Evolutionary conservation across 2,113 vertebrate species (phyloP).

Genomic region (Phaethon lepturus): DNA sequence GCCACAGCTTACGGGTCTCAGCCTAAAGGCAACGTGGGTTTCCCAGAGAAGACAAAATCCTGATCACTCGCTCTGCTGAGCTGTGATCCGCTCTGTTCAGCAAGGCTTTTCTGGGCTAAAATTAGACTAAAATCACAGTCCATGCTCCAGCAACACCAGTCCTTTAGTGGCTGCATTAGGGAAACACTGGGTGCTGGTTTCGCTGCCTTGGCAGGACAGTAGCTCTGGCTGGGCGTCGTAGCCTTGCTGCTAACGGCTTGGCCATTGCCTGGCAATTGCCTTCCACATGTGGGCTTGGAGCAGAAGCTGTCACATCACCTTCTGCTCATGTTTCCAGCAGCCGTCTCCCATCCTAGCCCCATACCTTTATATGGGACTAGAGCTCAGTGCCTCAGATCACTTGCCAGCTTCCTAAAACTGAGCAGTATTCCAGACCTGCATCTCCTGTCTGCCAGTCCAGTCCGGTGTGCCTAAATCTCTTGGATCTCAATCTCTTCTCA

Average conservation of each 20-base stretch:
- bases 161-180: background rate
- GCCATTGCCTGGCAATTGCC: background rate
- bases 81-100: background rate
- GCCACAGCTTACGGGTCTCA: background rate
- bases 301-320: background rate
- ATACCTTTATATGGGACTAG: rapidly evolving
- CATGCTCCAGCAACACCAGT: background rate
- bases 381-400: background rate
- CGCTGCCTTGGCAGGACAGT: background rate
- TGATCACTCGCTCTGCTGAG: background rate
- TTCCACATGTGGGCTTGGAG: rapidly evolving
- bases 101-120: background rate
- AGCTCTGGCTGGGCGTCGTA: background rate
- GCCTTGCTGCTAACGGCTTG: background rate
- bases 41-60: background rate
- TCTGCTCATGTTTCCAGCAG: background rate
- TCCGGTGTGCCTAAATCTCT: background rate
- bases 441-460: rapidly evolving
- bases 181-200: rapidly evolving
- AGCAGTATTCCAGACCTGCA: background rate
- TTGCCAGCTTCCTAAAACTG: background rate
- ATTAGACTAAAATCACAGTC: background rate
- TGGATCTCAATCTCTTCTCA: background rate
- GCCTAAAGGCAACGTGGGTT: background rate
- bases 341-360: background rate